Evolutionary conservation across 2,888 invertebrate species (phyloP), one percentile per base, ranked within the genome.

Genomic region (Linhomoeus sp.): DNA sequence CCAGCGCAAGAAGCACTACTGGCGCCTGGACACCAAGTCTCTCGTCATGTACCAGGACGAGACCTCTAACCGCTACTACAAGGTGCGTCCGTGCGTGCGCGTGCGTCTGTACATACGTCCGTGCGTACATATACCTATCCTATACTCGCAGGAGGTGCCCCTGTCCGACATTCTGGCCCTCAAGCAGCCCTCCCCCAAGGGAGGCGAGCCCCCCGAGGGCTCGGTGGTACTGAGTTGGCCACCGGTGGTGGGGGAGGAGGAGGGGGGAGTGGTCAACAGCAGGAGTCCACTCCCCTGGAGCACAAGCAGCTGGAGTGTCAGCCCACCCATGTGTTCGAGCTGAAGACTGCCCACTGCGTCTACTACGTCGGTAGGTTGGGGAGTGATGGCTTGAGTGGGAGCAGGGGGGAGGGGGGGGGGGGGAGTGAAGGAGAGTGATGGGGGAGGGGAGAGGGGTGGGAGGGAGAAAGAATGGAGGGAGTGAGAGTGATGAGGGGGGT

Each of bases 71-170:
- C 80, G 85, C 66, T 90, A 94, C 66, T 76, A 77, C 58, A 75
- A 78, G 67, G 87, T 90, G 58, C 70, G 72, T 66, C 33, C 37
- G 52, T 43, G 17, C 36, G 20, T 26, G n/a, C n/a, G n/a, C n/a
- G n/a, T n/a, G n/a, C 24, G 23, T 22, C 12, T 9, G 24, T 15
- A 25, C 36, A 25, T 38, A 45, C 24, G 20, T 38, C 12, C 26
- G 36, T 29, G 22, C 23, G 2, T 1, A n/a, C n/a, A 22, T 36
- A n/a, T 77, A 53, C 80, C 85, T 59, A 79, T 81, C 51, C 84
- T 90, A 67, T 97, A 92, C 72, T 94, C 83, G 71, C 88, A 85
- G 66, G 92, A 94, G 71, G 84, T 97, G 56, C 85, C 85, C 15
- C 73, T 97, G 48, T 77, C 80, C 53, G 90, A 90, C 66, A 83